Evolutionary conservation across 1,140 invertebrate genomes (phyloP).

Genomic region (Luehdorfia chinensis): DNA sequence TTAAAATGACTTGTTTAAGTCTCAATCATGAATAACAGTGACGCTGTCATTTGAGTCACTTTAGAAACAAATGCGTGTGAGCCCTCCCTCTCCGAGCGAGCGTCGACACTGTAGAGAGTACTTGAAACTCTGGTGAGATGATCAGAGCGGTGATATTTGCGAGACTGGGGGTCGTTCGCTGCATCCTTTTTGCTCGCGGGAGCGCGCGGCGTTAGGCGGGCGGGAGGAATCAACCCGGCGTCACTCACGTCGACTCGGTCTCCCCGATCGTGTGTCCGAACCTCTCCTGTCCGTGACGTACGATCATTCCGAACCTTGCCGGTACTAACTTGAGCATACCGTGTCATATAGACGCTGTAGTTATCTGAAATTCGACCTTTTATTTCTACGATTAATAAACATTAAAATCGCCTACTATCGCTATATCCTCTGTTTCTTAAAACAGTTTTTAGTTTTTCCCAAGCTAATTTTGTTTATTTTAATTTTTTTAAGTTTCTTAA

Average conservation of each 20-base stretch:
- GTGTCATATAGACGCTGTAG: constrained; percentile 39
- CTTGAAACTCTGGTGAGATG: constrained; percentile 67
- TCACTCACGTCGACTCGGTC: constrained; percentile 70
- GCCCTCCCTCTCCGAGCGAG: constrained; percentile 67
- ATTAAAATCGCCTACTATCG: constrained; percentile 8
- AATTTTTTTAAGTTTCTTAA: constrained; percentile 17
- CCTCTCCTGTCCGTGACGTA: constrained; percentile 68
- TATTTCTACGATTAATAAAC: constrained; percentile 28
- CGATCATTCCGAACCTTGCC: constrained; percentile 63
- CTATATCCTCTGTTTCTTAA: too few species aligned
- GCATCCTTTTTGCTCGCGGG: constrained; percentile 70
- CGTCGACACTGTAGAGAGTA: constrained; percentile 59
- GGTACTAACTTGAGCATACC: constrained; percentile 54
- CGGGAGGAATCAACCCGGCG: constrained; percentile 57
- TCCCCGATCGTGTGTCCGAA: constrained; percentile 66
- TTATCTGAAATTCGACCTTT: constrained; percentile 32
- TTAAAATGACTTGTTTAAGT: constrained; percentile 34
- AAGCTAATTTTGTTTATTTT: constrained; percentile 19
- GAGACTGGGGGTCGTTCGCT: constrained; percentile 50
- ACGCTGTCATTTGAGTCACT: constrained; percentile 35
- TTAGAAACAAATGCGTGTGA: constrained; percentile 31
- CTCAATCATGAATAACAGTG: constrained; percentile 27
- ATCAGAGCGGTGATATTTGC: constrained; percentile 70
- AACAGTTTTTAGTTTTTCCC: constrained; percentile 15
- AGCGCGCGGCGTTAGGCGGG: constrained; percentile 59